phyloP scores from a whole-genome alignment of 2,888 invertebrate species.

The Epiblema foenella region DNA sequence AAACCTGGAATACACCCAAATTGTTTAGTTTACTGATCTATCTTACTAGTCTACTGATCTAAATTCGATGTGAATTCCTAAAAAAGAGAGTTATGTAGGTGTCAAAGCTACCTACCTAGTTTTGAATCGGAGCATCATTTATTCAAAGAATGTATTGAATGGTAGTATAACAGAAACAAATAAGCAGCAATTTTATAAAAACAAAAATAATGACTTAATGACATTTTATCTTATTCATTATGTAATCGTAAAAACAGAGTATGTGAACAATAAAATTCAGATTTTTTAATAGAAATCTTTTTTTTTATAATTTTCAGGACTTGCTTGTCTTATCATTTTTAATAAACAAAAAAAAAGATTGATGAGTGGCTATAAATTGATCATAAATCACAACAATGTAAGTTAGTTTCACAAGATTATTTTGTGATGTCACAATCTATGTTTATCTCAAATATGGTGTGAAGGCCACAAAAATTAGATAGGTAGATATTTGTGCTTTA shows the following conservation, averaged over 20 bases:
- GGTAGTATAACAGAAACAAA: no score
- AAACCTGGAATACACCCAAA: not conserved
- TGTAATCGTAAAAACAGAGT: no score
- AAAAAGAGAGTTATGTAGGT: conserved; percentile 1
- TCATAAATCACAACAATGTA: no score
- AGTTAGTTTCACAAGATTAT: conserved; percentile 16
- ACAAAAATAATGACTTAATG: no score
- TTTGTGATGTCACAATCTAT: conserved; percentile 36
- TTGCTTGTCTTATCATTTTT: no score
- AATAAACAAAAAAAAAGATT: no score
- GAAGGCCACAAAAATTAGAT: conserved; percentile 69
- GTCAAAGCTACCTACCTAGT: conserved; percentile 13
- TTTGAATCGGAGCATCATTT: conserved; percentile 13
- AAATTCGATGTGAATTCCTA: conserved; percentile 1
- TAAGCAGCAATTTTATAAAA: no score
- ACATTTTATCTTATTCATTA: not conserved
- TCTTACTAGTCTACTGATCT: conserved; percentile 17
- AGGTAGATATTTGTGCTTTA: conserved; percentile 40
- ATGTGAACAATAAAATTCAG: no score
- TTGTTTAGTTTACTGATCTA: not conserved
- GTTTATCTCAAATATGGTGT: conserved; percentile 57
- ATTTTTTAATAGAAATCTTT: no score
- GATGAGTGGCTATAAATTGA: no score
- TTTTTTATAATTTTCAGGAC: no score
- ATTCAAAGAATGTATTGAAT: not conserved